These are phyloP conservation scores for Batillaria attramentaria DNA, from an alignment of 1,140 invertebrate genomes.

Conservation along the genomic window DNA sequence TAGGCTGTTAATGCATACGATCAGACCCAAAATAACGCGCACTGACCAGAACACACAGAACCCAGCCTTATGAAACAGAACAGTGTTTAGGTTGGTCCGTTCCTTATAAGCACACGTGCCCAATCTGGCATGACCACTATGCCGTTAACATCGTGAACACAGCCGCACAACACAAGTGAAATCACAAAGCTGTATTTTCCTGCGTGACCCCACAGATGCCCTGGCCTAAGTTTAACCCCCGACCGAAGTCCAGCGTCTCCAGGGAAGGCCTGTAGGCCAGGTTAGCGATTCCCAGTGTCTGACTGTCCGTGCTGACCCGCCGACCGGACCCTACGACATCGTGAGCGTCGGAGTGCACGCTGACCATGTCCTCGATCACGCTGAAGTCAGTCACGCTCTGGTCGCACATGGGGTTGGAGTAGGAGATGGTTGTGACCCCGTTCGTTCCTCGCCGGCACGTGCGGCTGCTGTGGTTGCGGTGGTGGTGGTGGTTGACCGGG, in stretches of 20 bases:
- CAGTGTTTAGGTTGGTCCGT: too few relatives aligned
- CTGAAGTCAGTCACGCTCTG: neutral
- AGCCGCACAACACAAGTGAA: too few relatives aligned
- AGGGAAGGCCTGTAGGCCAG: conserved; percentile 16
- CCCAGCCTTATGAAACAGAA: too few relatives aligned
- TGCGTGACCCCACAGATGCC: neutral
- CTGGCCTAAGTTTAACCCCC: neutral
- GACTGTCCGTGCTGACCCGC: too few relatives aligned
- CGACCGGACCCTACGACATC: neutral
- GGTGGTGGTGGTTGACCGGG: neutral
- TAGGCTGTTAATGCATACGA: too few relatives aligned
- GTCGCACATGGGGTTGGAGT: conserved; percentile 33
- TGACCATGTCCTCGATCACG: neutral
- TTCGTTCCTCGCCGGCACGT: neutral
- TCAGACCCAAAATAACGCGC: too few relatives aligned
- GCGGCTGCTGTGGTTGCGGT: neutral
- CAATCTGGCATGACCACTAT: too few relatives aligned
- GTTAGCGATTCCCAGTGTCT: conserved; percentile 30
- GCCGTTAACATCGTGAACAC: too few relatives aligned
- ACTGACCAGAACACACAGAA: too few relatives aligned
- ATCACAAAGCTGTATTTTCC: conserved; percentile 27
- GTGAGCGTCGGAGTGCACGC: neutral
- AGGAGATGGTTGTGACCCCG: conserved; percentile 27
- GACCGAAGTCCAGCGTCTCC: too few relatives aligned
- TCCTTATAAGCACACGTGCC: too few relatives aligned